Percentiles rank a stretch among this genome's conserved stretches.
Conservation (phyloP, 2,113 vertebrate genomes). For the Paramisgurnus dabryanus region DNA sequence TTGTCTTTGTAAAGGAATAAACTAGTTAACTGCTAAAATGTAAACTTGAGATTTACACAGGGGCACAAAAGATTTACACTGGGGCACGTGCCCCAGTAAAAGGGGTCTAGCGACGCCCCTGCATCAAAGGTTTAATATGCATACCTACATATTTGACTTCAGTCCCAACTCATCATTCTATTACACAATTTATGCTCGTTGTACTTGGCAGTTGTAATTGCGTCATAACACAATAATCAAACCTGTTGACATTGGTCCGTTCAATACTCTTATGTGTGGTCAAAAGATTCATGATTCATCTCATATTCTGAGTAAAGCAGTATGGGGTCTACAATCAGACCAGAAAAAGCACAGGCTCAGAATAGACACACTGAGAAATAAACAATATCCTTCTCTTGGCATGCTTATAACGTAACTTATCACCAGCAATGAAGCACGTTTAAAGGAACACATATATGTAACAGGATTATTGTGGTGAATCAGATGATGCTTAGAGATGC, state of each 20-base stretch:
- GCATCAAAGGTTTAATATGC: no score
- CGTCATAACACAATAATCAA: conserved; percentile 21
- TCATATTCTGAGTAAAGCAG: conserved; percentile 45
- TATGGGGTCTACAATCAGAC: conserved; percentile 43
- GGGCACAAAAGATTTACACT: no score
- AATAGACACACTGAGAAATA: conserved; percentile 53
- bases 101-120: no score
- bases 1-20: no score
- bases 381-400: conserved; percentile 32
- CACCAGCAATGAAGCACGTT: conserved; percentile 3
- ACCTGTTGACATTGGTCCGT: conserved; percentile 39
- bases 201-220: background rate
- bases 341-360: conserved; percentile 51
- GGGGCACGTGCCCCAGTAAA: no score
- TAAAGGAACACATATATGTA: background rate
- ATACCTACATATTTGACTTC: background rate
- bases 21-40: no score
- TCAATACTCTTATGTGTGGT: conserved; percentile 23
- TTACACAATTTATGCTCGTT: background rate
- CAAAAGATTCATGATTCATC: conserved; percentile 38
- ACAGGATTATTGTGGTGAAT: conserved; percentile 8
- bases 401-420: conserved; percentile 15
- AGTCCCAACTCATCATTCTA: background rate
- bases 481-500: conserved; percentile 4
- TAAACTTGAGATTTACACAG: no score